These are phyloP conservation scores for Trissonchulus latispiculum DNA, from an alignment of 2,888 invertebrate species.

Conservation along the genomic window DNA sequence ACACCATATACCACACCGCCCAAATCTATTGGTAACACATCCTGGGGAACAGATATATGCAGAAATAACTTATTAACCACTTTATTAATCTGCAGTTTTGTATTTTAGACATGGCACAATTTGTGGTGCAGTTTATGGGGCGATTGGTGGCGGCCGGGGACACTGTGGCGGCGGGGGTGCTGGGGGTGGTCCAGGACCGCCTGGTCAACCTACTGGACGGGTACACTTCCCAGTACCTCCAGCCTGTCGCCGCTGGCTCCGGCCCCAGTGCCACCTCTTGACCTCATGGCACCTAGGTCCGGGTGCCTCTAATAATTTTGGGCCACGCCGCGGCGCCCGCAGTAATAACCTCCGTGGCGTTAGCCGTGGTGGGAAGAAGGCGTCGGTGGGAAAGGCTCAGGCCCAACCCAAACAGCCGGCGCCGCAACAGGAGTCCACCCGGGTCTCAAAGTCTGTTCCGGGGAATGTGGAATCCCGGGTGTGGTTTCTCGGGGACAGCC, in stretches of 20 bases:
- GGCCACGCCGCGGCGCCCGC: no score
- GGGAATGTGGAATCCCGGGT: not conserved
- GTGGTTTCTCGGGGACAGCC: not conserved
- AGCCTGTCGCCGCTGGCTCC: no score
- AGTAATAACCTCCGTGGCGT: no score
- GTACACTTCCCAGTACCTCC: no score
- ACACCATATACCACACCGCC: not conserved
- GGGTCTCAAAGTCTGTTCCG: not conserved
- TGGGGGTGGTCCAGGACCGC: not conserved
- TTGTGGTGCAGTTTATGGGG: not conserved
- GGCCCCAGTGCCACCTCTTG: no score
- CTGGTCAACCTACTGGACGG: not conserved
- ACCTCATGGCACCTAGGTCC: no score
- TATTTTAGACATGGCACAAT: not conserved
- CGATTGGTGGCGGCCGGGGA: not conserved
- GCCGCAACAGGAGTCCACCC: not conserved
- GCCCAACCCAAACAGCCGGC: not conserved
- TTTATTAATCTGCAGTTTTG: not conserved
- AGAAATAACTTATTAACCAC: not conserved
- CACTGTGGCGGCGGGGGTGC: not conserved
- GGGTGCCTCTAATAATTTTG: not conserved
- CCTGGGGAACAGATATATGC: not conserved
- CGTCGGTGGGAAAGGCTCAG: no score
- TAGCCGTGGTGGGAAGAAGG: no score
- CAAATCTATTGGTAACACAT: not conserved